Evolutionary conservation across 2,888 invertebrate genomes (phyloP).

Genomic region (Parthenolecanium corni): DNA sequence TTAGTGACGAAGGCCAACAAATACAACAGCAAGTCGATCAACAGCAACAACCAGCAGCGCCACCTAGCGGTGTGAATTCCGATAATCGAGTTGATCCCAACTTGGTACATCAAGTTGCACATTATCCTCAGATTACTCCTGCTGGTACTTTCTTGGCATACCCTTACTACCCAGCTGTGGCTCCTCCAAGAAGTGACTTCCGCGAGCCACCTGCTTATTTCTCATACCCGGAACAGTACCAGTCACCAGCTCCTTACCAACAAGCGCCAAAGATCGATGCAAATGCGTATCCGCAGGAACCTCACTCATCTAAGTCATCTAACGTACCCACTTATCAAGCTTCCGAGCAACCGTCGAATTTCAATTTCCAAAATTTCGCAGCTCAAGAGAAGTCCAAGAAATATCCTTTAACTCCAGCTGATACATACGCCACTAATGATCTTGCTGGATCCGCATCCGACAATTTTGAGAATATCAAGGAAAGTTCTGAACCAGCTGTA

Average conservation of each 20-base stretch:
- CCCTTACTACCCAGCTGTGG: background rate
- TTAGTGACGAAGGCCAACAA: too few relatives aligned
- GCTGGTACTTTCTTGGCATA: background rate
- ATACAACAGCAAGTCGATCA: too few relatives aligned
- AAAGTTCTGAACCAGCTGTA: background rate
- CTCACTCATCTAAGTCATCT: too few relatives aligned
- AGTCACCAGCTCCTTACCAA: too few relatives aligned
- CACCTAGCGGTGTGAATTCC: background rate
- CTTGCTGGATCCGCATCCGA: background rate
- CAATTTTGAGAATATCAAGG: constrained; percentile 4
- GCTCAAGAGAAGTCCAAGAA: background rate
- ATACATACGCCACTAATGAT: background rate
- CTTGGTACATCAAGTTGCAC: background rate
- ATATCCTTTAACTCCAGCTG: background rate
- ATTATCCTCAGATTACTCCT: background rate
- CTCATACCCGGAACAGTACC: background rate
- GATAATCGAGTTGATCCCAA: background rate
- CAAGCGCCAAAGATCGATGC: too few relatives aligned
- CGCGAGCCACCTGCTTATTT: background rate
- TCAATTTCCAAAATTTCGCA: background rate
- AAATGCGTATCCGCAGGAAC: too few relatives aligned
- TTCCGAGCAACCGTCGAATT: background rate
- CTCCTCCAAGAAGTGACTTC: background rate
- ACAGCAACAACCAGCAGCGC: too few relatives aligned
- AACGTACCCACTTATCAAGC: too few relatives aligned